Conservation (phyloP, 35 echinoderm and acorn worm species). For the Apostichopus californicus region DNA sequence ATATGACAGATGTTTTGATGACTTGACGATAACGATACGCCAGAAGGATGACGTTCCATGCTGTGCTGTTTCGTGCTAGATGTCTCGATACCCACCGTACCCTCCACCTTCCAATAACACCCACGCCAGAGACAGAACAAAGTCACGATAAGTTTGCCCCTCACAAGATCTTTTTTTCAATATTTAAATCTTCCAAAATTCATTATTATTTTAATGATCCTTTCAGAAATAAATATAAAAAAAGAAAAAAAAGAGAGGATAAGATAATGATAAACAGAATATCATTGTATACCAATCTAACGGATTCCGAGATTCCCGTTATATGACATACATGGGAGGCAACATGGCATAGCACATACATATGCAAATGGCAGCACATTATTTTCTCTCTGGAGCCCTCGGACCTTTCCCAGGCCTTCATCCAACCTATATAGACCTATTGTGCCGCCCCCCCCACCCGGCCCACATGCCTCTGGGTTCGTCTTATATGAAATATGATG, state of each 20-base stretch:
- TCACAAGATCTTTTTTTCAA: not conserved
- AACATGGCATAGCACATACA: no score
- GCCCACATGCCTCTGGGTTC: no score
- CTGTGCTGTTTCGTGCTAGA: not conserved
- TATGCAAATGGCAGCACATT: no score
- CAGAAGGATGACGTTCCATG: not conserved
- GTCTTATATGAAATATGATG: no score
- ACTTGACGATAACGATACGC: not conserved
- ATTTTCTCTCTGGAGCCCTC: no score
- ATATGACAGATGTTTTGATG: not conserved
- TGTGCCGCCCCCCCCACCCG: no score
- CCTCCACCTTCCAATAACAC: not conserved
- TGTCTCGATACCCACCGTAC: not conserved
- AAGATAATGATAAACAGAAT: not conserved
- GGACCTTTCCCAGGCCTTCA: no score
- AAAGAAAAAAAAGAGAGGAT: not conserved
- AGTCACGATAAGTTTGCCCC: not conserved
- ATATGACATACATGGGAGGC: no score
- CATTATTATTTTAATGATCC: not conserved
- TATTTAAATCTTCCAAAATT: not conserved
- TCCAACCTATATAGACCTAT: no score
- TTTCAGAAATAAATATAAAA: not conserved
- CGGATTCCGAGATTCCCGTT: no score
- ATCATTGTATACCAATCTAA: no score
- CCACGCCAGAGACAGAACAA: not conserved